Evolutionary conservation across 1,140 invertebrate genomes (phyloP).

Genomic region (Aphelinus atriplicis): DNA sequence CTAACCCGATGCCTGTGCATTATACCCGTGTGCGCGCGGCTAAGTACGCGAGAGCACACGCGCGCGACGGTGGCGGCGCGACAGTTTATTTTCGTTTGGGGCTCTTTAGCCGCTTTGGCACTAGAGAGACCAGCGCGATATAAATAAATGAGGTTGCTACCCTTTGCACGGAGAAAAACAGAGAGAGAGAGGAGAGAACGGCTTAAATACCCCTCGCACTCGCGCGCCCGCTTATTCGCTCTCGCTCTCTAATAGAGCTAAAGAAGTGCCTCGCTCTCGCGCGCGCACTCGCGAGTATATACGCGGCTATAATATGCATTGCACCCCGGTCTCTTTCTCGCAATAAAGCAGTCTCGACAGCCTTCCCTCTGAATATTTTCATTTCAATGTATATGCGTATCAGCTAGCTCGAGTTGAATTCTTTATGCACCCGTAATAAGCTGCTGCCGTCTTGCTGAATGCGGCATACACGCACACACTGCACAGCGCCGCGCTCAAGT

Average conservation of each 20-base stretch:
- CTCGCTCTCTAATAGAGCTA: background rate
- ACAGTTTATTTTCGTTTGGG: conserved; percentile 15
- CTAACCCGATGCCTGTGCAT: too few relatives aligned
- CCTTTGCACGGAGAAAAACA: conserved; percentile 12
- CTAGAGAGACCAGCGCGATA: conserved; percentile 21
- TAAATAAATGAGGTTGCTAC: conserved; percentile 45
- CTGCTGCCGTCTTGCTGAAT: too few relatives aligned
- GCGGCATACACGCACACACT: too few relatives aligned
- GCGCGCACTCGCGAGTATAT: too few relatives aligned
- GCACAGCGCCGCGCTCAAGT: too few relatives aligned
- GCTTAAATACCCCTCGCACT: conserved; percentile 31
- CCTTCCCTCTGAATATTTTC: background rate
- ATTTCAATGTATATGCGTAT: background rate
- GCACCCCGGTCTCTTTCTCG: too few relatives aligned
- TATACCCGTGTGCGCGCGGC: too few relatives aligned
- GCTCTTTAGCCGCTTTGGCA: conserved; percentile 15
- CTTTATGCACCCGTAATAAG: background rate
- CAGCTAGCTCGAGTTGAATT: background rate
- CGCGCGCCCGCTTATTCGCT: background rate
- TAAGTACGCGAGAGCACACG: background rate
- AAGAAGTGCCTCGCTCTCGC: too few relatives aligned
- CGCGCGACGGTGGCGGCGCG: background rate
- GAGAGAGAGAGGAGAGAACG: too few relatives aligned
- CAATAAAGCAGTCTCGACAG: too few relatives aligned
- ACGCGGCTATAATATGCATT: too few relatives aligned